Base-by-base conservation (phyloP, 2,113 vertebrate genomes). In the Lutjanus erythropterus region DNA sequence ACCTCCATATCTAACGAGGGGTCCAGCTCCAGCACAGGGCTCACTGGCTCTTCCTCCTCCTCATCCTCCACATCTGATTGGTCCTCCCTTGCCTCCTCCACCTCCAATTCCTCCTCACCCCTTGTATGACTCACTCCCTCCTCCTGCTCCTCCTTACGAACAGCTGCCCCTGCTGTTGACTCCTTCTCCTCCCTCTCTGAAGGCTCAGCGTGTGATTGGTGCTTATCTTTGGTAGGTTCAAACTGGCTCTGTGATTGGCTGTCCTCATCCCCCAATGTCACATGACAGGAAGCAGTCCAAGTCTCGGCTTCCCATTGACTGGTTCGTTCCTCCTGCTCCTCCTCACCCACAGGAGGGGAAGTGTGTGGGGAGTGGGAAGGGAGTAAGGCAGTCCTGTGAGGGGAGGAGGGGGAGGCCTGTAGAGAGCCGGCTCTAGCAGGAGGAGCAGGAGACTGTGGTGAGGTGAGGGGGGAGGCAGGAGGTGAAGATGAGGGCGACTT, bases 1-100 rank as follows among this genome's bases (percentile, higher is more conserved):
- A 93, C 91, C 75, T 93, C 93, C 78, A 53, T 59, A 56, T 94
- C 91, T 25, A 94, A 53, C 35, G 86, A 85, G 2, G 75, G 41
- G 47, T 92, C 90, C 53, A 92, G 61, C 5, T 90, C 89, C 29
- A 91, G 33, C 33, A 88, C 85, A 0, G 86, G 83, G 52, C 90
- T 91, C 37, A 85, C 39, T 0, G 53, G 70, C 19, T 73, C 76
- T 23, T 68, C 65, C 25, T 81, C 83, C 8, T 86, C 37, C 25
- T 81, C 83, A 7, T 86, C 37, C 37, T 9, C 85, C 21, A 21
- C 35, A 3, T 90, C 81, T 0, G 67, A 81, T 12, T 70, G 75
- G 7, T 72, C 77, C 25, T 77, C 49, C 3, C 16, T 29, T 2
- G 0, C 4, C 55, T 62, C 65, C 35, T 62, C 31, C 21, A 6